Evolutionary conservation across 1,140 invertebrate genomes (phyloP).

Genomic region (Asobara japonica): DNA sequence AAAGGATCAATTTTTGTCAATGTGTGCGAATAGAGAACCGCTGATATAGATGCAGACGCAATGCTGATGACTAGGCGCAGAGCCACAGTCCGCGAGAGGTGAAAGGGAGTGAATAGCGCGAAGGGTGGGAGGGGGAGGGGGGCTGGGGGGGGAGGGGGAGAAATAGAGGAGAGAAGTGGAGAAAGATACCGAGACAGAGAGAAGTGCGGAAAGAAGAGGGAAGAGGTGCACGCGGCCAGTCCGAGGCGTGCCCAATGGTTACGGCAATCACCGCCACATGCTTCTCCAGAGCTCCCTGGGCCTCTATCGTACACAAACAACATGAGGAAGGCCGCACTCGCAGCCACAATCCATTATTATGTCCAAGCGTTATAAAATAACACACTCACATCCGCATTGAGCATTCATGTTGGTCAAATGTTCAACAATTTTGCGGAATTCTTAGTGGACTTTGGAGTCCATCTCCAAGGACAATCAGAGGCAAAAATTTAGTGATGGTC

Average conservation of each 20-base stretch:
- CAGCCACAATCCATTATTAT: slow-evolving; percentile 39
- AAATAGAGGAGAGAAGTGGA: too few species aligned
- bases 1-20: not conserved
- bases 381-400: slow-evolving; percentile 37
- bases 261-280: slow-evolving; percentile 56
- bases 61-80: not conserved
- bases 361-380: slow-evolving; percentile 36
- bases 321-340: slow-evolving; percentile 21
- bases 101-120: too few species aligned
- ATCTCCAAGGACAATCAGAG: too few species aligned
- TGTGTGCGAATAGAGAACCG: not conserved
- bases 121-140: not conserved
- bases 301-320: slow-evolving; percentile 45
- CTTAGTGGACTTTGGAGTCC: slow-evolving; percentile 24
- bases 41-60: not conserved
- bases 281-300: slow-evolving; percentile 49
- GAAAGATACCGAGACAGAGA: slow-evolving; percentile 31
- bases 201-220: slow-evolving; percentile 19
- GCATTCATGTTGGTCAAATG: not conserved
- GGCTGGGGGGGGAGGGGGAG: not conserved
- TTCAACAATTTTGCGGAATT: slow-evolving; percentile 5
- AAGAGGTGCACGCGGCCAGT: not conserved
- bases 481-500: too few species aligned
- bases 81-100: not conserved
- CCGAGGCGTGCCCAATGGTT: slow-evolving; percentile 55